phyloP scores from a whole-genome alignment of 2,888 invertebrate species.

The Phengaris alcon region DNA sequence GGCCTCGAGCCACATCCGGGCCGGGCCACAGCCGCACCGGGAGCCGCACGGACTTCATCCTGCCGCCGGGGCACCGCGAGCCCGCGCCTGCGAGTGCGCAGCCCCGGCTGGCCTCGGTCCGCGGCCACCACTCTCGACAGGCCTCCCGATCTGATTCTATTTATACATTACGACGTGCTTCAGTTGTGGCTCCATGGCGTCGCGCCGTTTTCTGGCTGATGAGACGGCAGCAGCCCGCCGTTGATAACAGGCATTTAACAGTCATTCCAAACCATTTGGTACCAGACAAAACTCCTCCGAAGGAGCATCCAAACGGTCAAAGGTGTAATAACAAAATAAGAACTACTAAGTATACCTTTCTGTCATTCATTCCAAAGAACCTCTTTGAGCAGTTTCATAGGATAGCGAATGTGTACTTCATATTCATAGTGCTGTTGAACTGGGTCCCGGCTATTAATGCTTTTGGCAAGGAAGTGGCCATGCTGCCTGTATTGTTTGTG shows the following conservation, averaged over 20 bases:
- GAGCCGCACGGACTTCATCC: constrained; percentile 92
- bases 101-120: constrained; percentile 71
- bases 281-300: constrained; percentile 87
- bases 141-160: constrained; percentile 94
- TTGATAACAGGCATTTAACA: constrained; percentile 84
- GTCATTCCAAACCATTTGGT: constrained; percentile 93
- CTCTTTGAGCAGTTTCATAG: constrained; percentile 98
- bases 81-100: constrained; percentile 64
- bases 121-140: constrained; percentile 87
- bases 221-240: constrained; percentile 80
- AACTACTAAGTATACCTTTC: constrained; percentile 95
- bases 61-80: constrained; percentile 92
- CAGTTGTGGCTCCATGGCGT: constrained; percentile 85
- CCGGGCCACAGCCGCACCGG: constrained; percentile 89
- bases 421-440: constrained; percentile 96
- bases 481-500: constrained; percentile 96
- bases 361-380: constrained; percentile 97
- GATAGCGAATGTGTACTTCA: constrained; percentile 98
- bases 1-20: constrained; percentile 54
- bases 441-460: constrained; percentile 97
- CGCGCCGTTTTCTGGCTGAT: constrained; percentile 81
- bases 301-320: constrained; percentile 90
- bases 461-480: constrained; percentile 96
- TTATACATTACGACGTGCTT: constrained; percentile 89
- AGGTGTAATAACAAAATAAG: constrained; percentile 91